These are phyloP conservation scores for Seriola quinqueradiata DNA, from an alignment of 2,113 vertebrate genomes.

Conservation along the genomic window DNA sequence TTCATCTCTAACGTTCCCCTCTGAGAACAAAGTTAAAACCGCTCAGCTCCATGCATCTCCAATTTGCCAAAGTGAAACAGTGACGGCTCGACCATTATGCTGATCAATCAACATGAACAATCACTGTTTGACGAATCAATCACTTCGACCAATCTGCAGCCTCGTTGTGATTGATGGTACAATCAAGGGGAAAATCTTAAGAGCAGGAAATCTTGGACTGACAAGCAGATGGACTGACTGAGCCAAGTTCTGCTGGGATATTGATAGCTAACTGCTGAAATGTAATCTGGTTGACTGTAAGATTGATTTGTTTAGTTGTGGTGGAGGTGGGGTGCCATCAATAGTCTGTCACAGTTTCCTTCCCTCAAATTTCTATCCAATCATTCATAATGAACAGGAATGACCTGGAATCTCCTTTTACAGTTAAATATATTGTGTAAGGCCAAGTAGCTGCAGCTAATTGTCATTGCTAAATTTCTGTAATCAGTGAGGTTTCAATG, in stretches of 20 bases:
- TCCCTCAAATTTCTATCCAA: not conserved
- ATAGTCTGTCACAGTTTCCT: slow-evolving; percentile 14
- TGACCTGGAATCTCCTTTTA: not conserved
- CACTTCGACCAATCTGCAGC: slow-evolving; percentile 18
- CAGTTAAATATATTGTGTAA: not conserved
- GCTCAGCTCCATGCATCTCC: slow-evolving; percentile 8
- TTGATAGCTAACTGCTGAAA: slow-evolving; percentile 46
- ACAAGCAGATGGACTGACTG: slow-evolving; percentile 45
- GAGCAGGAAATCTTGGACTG: slow-evolving; percentile 41
- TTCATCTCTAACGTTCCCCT: not conserved
- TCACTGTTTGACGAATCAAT: slow-evolving; percentile 61
- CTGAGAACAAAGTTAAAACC: slow-evolving; percentile 8
- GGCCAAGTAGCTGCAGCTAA: not conserved
- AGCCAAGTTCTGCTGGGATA: slow-evolving; percentile 29
- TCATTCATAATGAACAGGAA: not conserved
- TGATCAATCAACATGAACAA: slow-evolving; percentile 62
- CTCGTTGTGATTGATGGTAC: slow-evolving; percentile 57
- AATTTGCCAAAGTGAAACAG: slow-evolving; percentile 23
- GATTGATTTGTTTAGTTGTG: slow-evolving; percentile 40
- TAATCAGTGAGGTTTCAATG: slow-evolving; percentile 4
- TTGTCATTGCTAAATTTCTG: not conserved
- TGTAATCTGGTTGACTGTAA: slow-evolving; percentile 49
- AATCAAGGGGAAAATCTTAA: slow-evolving; percentile 57
- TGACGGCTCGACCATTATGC: slow-evolving; percentile 32
- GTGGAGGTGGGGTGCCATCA: not conserved